Base-by-base conservation (phyloP, 2,113 vertebrate species). In the Varanus salvator region DNA sequence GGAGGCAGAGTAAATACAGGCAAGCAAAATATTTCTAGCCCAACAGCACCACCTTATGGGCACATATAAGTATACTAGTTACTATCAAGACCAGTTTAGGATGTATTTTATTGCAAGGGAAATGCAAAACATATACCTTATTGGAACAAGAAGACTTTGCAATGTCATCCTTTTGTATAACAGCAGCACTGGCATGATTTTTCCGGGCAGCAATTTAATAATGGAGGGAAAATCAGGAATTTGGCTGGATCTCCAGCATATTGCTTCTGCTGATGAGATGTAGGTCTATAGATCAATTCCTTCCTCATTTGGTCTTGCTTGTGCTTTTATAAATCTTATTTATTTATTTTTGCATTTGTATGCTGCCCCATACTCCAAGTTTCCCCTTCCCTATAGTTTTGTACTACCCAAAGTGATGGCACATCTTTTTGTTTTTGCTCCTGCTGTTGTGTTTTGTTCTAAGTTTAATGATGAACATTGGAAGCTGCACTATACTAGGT, bases 41-140 rank as follows among this genome's bases (percentile, higher is more conserved):
- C 0, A 27, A 69, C 8, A 81, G 64, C 92, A 66, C 93, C 94
- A 75, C 77, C 93, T n/a, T 72, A 94, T 91, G 95, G 92, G 1
- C 74, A 0, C 5, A 80, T 0, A 3, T 27, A 27, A 23, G 74
- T 78, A 78, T 11, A 85, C 38, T 87, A 72, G 17, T 74, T 76
- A 77, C 8, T 74, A 1, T 84, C n/a, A 27, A 72, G 0, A 0
- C 0, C 0, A 0, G 23, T 23, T 31, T 88, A 69, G 4, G 50
- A 17, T 50, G 25, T 23, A 0, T 3, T 88, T 85, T 84, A 9
- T 14, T 72, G 54, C 44, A 29, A 77, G 31, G 2, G 0, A 68
- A 81, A 88, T 44, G 81, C n/a, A 14, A 82, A 38, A 3, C 50
- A 31, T 11, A 0, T 66, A 50, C 86, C 0, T 0, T 8, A 50